These are phyloP conservation scores for Porphyrio hochstetteri DNA, from an alignment of 2,113 vertebrate genomes.

Conservation along the genomic window DNA sequence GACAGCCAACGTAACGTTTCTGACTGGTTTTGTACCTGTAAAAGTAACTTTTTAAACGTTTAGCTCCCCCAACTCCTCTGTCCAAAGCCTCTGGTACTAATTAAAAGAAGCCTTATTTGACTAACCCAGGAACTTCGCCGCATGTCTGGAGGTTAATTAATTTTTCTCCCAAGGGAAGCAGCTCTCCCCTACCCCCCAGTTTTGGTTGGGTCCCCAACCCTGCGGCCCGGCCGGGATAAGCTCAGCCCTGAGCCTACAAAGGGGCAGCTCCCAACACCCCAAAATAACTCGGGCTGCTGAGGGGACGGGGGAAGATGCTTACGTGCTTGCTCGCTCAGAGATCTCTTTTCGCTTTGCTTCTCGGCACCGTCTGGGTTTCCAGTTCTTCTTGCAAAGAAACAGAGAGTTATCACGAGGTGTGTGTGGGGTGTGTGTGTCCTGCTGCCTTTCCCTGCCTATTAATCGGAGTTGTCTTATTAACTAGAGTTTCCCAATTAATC, in stretches of 20 bases:
- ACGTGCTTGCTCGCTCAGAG: not conserved
- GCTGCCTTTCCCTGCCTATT: not conserved
- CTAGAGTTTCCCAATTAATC: not conserved
- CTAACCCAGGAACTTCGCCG: not conserved
- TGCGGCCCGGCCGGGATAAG: not conserved
- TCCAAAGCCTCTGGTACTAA: not conserved
- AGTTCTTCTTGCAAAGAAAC: not conserved
- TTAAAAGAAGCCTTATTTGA: not conserved
- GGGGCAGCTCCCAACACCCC: not conserved
- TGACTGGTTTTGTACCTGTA: not conserved
- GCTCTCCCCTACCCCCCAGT: not conserved
- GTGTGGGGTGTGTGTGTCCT: not conserved
- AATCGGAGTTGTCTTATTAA: not conserved
- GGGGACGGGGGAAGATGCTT: not conserved
- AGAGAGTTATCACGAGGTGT: rapidly evolving
- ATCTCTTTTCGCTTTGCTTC: not conserved
- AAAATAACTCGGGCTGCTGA: not conserved
- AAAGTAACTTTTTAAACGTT: not conserved
- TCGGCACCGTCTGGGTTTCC: not conserved
- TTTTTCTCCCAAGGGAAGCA: not conserved
- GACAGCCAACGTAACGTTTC: not conserved
- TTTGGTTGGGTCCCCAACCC: not conserved
- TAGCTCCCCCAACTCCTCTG: not conserved
- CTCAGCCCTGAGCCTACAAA: not conserved
- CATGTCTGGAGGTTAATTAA: not conserved